A percentile compares a stretch with the other conserved stretches of the same genome.
Conservation (phyloP, 2,113 vertebrate genomes). For the Pungitius pungitius region DNA sequence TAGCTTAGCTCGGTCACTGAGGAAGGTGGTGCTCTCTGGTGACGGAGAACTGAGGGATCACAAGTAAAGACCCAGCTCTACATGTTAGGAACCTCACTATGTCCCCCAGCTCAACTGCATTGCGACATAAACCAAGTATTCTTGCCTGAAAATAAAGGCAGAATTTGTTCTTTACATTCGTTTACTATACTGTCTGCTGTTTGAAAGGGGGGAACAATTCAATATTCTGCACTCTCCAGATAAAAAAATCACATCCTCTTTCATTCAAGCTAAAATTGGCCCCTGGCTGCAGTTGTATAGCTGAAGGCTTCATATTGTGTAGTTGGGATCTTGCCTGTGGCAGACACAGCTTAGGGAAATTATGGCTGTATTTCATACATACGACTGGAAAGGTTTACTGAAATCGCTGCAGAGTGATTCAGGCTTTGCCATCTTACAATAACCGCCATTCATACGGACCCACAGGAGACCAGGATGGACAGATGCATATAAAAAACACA, state of each 20-base stretch:
- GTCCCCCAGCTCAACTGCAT: neutral
- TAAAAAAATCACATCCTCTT: constrained; percentile 27
- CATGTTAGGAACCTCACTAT: neutral
- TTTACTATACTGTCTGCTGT: neutral
- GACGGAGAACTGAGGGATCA: neutral
- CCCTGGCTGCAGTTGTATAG: constrained; percentile 33
- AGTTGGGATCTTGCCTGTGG: constrained; percentile 32
- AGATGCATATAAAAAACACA: neutral
- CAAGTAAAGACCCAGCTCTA: neutral
- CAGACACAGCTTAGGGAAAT: constrained; percentile 23
- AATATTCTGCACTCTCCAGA: neutral
- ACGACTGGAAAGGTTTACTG: neutral
- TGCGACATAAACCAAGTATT: neutral
- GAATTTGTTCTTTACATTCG: neutral
- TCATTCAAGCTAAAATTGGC: constrained; percentile 19
- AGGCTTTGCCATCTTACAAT: neutral
- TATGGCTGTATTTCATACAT: neutral
- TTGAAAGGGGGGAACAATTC: constrained; percentile 6
- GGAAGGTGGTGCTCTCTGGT: neutral
- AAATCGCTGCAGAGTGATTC: neutral
- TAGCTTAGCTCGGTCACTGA: neutral
- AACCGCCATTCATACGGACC: neutral
- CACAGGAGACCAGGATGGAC: neutral
- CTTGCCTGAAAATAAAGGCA: neutral
- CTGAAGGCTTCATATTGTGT: constrained; percentile 38